Percentiles rank a stretch among this genome's conserved stretches.
Conservation (phyloP, 2,113 vertebrate genomes). For the Bos taurus region DNA sequence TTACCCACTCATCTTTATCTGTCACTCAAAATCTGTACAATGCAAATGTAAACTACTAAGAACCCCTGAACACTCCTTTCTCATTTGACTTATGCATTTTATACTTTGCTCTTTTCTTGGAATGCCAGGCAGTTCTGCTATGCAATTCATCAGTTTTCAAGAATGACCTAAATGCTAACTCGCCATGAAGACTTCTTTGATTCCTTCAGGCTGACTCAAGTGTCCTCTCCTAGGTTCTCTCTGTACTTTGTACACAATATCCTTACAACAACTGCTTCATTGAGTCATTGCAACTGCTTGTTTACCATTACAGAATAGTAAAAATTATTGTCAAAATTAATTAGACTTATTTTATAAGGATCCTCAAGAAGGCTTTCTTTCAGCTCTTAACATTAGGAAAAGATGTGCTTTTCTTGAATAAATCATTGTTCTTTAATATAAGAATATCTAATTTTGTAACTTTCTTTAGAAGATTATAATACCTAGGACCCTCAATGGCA, state of each 20-base stretch:
- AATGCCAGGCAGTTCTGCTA: not conserved
- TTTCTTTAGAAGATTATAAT: not conserved
- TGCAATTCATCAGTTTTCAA: not conserved
- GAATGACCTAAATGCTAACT: not conserved
- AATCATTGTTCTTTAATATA: not conserved
- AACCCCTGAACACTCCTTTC: not conserved
- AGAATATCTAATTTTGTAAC: not conserved
- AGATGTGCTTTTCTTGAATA: not conserved
- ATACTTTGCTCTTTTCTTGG: not conserved
- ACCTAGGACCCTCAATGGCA: not conserved
- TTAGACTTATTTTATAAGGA: not conserved
- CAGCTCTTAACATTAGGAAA: not conserved
- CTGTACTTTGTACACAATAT: not conserved
- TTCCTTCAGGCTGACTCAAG: not conserved
- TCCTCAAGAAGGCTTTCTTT: not conserved
- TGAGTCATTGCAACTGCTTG: not conserved
- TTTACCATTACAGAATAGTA: not conserved
- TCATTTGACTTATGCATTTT: not conserved
- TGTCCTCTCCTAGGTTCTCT: not conserved
- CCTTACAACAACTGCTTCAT: not conserved
- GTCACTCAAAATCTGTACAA: not conserved
- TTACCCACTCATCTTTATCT: not conserved
- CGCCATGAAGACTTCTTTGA: not conserved
- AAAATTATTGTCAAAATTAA: constrained; percentile 7
- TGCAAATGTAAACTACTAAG: not conserved